Conservation (phyloP, 2,113 vertebrate species). For the Lophura nycthemera region DNA sequence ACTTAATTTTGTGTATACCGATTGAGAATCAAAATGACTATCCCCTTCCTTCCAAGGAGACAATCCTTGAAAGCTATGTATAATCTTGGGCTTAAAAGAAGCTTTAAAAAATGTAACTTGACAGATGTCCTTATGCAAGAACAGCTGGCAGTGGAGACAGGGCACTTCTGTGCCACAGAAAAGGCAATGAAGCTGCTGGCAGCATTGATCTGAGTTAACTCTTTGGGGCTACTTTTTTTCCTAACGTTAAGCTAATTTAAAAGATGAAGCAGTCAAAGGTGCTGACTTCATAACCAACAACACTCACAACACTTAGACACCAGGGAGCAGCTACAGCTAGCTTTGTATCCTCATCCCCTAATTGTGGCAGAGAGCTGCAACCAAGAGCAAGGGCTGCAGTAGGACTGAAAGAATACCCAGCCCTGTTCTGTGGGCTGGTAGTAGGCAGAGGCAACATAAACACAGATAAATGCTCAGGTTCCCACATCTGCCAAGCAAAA, state of each 20-base stretch:
- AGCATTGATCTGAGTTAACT: background rate
- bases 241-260: background rate
- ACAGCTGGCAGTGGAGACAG: background rate
- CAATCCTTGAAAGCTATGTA: background rate
- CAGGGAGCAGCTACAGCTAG: background rate
- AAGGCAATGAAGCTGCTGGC: background rate
- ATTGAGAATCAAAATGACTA: background rate
- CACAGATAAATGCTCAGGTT: background rate
- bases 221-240: background rate
- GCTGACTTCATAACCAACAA: background rate
- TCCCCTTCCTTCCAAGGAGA: background rate
- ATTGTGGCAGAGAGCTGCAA: rapidly evolving
- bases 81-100: background rate
- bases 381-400: background rate
- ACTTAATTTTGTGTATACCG: background rate
- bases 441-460: background rate
- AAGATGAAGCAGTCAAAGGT: background rate
- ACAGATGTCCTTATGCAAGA: background rate
- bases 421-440: background rate
- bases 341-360: background rate
- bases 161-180: background rate
- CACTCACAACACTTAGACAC: background rate
- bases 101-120: background rate
- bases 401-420: background rate
- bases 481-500: background rate